A percentile compares a stretch with the other conserved stretches of the same genome.
Evolutionary conservation across 2,797 vertebrate genomes (phyloP).

Genomic region (Percopsis omiscomaycus): DNA sequence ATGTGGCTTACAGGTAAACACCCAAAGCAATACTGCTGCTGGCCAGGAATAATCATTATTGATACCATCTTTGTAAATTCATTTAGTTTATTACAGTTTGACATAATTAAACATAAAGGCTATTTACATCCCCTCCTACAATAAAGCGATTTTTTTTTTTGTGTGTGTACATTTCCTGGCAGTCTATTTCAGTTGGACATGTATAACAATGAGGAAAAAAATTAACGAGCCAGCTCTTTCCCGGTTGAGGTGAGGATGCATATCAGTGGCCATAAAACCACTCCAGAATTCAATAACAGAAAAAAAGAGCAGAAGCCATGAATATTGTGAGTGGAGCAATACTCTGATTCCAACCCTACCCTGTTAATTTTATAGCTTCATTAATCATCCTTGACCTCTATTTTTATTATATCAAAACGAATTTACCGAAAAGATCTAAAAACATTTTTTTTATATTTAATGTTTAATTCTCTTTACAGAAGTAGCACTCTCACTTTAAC

Average conservation of each 20-base stretch:
- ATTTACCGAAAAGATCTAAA: conserved; percentile 11
- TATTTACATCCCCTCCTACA: conserved; percentile 27
- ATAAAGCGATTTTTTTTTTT: conserved; percentile 19
- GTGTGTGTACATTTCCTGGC: conserved; percentile 37
- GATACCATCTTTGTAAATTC: conserved; percentile 25
- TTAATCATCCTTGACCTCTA: conserved; percentile 64
- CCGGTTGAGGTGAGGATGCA: conserved; percentile 48
- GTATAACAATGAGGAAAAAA: conserved; percentile 67
- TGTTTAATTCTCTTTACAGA: conserved; percentile 67
- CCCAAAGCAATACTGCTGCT: conserved; percentile 10
- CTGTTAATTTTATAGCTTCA: conserved; percentile 53
- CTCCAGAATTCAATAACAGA: conserved; percentile 55
- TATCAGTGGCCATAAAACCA: conserved; percentile 56
- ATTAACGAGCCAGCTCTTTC: conserved; percentile 61
- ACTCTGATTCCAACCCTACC: conserved; percentile 61
- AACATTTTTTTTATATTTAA: conserved; percentile 43
- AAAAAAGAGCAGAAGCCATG: conserved; percentile 52
- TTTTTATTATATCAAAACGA: conserved; percentile 64
- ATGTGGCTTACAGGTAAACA: conserved; percentile 27
- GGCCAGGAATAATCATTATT: conserved; percentile 21
- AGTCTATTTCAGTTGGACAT: conserved; percentile 66
- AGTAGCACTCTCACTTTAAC: conserved; percentile 46
- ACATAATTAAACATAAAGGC: conserved; percentile 40
- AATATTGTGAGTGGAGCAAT: conserved; percentile 48
- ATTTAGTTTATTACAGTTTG: conserved; percentile 41